Evolutionary conservation across 2,888 invertebrate species (phyloP).

Genomic region (Lasioglossum oenotherae): DNA sequence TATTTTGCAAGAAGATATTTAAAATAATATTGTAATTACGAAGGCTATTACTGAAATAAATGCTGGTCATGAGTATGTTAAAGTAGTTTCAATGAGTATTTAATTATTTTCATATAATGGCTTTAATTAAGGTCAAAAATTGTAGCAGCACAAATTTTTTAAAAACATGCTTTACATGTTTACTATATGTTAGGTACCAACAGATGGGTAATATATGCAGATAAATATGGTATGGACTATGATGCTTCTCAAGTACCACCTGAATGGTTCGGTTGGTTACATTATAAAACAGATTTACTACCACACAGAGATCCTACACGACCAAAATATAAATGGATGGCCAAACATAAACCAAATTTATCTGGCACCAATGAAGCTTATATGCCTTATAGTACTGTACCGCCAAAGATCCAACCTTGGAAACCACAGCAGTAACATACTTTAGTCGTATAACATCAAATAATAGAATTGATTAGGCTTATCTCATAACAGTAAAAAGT

Average conservation of each 20-base stretch:
- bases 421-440: conserved; percentile 80
- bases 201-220: conserved; percentile 96
- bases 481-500: conserved; percentile 26
- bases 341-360: conserved; percentile 92
- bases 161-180: neutral
- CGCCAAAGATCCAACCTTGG: conserved; percentile 96
- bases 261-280: conserved; percentile 99
- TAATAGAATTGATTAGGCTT: conserved; percentile 30
- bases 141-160: neutral
- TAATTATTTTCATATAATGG: neutral
- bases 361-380: conserved; percentile 92
- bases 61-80: neutral
- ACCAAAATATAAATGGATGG: conserved; percentile 95
- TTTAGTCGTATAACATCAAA: neutral
- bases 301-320: conserved; percentile 90
- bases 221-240: conserved; percentile 90
- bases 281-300: conserved; percentile 93
- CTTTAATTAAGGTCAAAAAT: neutral
- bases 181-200: conserved; percentile 88
- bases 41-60: neutral
- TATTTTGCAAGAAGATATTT: neutral
- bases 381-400: conserved; percentile 95
- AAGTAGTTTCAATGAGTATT: neutral
- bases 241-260: conserved; percentile 95
- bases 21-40: neutral